Conservation (phyloP, 2,888 invertebrate species). For the Dascillus cervinus region DNA sequence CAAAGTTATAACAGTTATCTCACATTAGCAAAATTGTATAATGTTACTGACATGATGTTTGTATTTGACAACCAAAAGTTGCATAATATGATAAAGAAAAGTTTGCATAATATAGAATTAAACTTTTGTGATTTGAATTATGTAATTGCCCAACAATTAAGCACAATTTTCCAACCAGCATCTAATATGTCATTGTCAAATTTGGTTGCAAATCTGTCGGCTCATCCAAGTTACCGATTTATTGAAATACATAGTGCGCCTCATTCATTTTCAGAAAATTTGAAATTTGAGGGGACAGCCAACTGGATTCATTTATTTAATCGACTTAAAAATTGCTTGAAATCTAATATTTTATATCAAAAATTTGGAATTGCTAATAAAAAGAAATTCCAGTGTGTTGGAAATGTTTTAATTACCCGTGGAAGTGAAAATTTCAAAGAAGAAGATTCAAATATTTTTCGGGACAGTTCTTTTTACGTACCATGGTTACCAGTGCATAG, state of each 20-base stretch:
- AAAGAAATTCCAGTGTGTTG: slow-evolving; percentile 21
- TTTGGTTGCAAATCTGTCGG: slow-evolving; percentile 37
- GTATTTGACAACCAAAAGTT: slow-evolving; percentile 46
- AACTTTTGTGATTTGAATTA: slow-evolving; percentile 42
- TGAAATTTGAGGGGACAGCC: slow-evolving; percentile 34
- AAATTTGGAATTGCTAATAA: background rate
- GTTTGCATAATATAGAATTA: slow-evolving; percentile 24
- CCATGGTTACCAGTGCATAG: slow-evolving; percentile 35
- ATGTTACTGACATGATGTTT: slow-evolving; percentile 38
- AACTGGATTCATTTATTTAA: slow-evolving; percentile 35
- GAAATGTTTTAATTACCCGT: slow-evolving; percentile 41
- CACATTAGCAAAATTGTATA: slow-evolving; percentile 42
- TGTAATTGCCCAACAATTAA: slow-evolving; percentile 43
- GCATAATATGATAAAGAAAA: slow-evolving; percentile 37
- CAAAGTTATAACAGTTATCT: slow-evolving; percentile 48
- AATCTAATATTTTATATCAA: background rate
- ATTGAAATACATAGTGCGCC: slow-evolving; percentile 42
- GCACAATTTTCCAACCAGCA: slow-evolving; percentile 42
- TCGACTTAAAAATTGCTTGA: slow-evolving; percentile 6
- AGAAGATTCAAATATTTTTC: slow-evolving; percentile 29
- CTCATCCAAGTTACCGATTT: slow-evolving; percentile 45
- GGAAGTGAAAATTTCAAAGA: slow-evolving; percentile 25
- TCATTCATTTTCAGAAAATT: slow-evolving; percentile 28
- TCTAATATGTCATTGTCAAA: slow-evolving; percentile 25
- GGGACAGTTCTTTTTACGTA: slow-evolving; percentile 34